Evolutionary conservation across 2,797 vertebrate genomes (phyloP), one percentile per base, ranked within the genome.

Genomic region (Gambusia yucatana): DNA sequence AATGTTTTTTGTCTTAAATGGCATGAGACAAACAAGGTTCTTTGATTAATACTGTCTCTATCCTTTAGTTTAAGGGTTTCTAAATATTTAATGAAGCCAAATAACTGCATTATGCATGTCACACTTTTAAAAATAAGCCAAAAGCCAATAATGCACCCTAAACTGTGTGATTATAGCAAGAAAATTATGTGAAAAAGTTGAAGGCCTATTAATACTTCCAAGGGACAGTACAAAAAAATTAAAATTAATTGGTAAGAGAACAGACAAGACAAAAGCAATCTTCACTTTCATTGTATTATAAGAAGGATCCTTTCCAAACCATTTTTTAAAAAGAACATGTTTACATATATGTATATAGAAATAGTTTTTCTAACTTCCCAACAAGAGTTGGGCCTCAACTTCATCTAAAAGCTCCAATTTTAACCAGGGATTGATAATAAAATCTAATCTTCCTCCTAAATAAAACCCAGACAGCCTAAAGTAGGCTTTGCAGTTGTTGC

Each of bases 401-500:
- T 77, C 75, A 39, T 52, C 41, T 48, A 8, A 67, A 48, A 79
- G 78, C 63, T 82, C 69, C 36, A 65, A 84, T 77, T 86, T 81
- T 59, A 78, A 11, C 6, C 2, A 46, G 17, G 22, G 5, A 47
- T 14, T 55, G 71, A 41, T 76, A 79, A 90, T 90, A 89, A 90
- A 93, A 87, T 75, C 72, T 73, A 92, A 86, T 84, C 78, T 82
- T 63, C 41, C 48, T 83, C 79, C 13, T 82, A 91, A 91, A 92
- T 92, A 91, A 87, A 89, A 82, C 76, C 80, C 52, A 80, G 87
- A 87, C 86, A 86, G 46, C 76, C 79, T 82, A 85, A 46, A 82
- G 72, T 80, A 77, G 83, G 77, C 84, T 76, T 46, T 65, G 70
- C 93, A 95, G 93, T 91, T 95, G 94, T 81, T 91, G 84, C 89